Evolutionary conservation across 2,797 vertebrate genomes (phyloP).

Genomic region (Enteromius radiatus): DNA sequence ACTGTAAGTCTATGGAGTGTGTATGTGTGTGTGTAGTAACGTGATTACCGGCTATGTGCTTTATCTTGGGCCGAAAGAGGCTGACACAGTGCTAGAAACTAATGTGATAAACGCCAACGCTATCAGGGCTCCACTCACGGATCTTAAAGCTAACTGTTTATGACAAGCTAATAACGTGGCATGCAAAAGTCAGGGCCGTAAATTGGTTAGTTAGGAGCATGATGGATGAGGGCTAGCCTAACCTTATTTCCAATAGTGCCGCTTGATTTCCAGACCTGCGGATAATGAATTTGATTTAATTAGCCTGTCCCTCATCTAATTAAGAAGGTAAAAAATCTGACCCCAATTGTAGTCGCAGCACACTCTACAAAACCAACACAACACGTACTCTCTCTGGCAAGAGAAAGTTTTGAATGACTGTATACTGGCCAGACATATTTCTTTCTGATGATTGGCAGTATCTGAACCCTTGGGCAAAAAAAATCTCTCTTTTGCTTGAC

Average conservation of each 20-base stretch:
- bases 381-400: not conserved
- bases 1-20: conserved; percentile 63
- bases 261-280: conserved; percentile 96
- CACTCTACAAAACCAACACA: conserved; percentile 45
- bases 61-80: conserved; percentile 95
- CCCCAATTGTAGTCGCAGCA: conserved; percentile 71
- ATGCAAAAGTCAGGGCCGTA: conserved; percentile 94
- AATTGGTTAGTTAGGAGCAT: conserved; percentile 99
- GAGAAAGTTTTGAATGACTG: conserved; percentile 21
- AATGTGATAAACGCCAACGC: conserved; percentile 99
- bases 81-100: conserved; percentile 95
- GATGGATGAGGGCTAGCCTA: conserved; percentile 96
- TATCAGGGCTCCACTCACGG: conserved; percentile 85
- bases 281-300: conserved; percentile 99
- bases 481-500: conserved; percentile 47
- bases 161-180: conserved; percentile 99
- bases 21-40: conserved; percentile 79
- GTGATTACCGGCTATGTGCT: conserved; percentile 89
- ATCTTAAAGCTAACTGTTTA: conserved; percentile 97
- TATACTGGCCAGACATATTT: conserved; percentile 29
- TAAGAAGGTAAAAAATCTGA: conserved; percentile 91
- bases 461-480: conserved; percentile 42
- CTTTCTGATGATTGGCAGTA: conserved; percentile 38
- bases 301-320: conserved; percentile 95
- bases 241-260: conserved; percentile 92